phyloP scores from a whole-genome alignment of 2,888 invertebrate genomes.

The Bembecia ichneumoniformis region DNA sequence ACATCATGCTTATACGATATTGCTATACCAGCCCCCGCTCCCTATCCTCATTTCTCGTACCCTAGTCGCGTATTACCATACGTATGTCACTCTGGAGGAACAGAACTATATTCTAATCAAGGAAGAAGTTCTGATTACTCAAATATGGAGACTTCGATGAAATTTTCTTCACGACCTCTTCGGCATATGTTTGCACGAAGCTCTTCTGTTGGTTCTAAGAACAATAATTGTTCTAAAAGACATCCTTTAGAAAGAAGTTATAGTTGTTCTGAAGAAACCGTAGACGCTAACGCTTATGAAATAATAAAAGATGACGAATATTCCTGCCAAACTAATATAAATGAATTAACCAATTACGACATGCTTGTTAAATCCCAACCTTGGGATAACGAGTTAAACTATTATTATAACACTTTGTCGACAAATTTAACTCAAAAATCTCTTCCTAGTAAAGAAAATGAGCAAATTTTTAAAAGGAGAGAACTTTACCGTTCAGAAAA shows the following conservation, averaged over 20 bases:
- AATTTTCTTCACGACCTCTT: constrained; percentile 23
- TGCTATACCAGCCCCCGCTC: constrained; percentile 35
- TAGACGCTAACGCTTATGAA: constrained; percentile 38
- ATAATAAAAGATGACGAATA: constrained; percentile 37
- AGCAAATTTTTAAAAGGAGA: neutral
- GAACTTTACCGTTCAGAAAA: neutral
- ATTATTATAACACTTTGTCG: no score
- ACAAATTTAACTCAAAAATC: neutral
- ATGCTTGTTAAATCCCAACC: neutral
- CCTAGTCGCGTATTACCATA: constrained; percentile 29
- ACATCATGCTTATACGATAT: constrained; percentile 54
- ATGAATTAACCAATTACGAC: neutral
- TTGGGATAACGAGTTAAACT: no score
- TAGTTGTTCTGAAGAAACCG: constrained; percentile 45
- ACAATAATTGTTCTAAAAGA: constrained; percentile 25
- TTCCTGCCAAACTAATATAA: constrained; percentile 27
- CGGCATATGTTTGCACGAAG: constrained; percentile 43
- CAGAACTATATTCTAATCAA: no score
- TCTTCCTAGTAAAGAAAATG: neutral
- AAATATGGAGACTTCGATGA: no score
- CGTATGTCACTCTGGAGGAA: constrained; percentile 14
- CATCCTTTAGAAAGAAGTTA: constrained; percentile 41
- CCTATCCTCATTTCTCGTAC: constrained; percentile 21
- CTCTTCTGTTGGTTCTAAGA: constrained; percentile 37
- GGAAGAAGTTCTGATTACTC: no score